Evolutionary conservation across 2,888 invertebrate genomes (phyloP), one percentile per base, ranked within the genome.

Genomic region (Ormyrus labotus): DNA sequence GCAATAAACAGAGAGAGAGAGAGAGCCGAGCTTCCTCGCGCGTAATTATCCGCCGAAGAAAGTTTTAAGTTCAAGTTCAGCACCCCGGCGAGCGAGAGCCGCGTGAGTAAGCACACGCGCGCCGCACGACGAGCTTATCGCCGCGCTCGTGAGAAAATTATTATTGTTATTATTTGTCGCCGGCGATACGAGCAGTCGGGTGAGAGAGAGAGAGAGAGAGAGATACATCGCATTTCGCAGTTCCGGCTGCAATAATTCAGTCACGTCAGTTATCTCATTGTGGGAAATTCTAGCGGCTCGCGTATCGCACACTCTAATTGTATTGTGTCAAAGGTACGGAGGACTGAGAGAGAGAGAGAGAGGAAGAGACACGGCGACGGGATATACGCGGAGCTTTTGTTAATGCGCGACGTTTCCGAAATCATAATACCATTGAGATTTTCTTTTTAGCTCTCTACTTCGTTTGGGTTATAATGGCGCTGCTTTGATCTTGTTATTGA

Each of bases 301-400:
- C 63, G 63, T 77, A 70, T 65, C 70, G 19, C 19, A 58, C 67
- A 58, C 67, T 74, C 78, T 82, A 82, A 82, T 82, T 82, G 80
- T 77, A 65, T 80, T 70, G 80, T 69, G 74, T 65, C 77, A 73
- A 80, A 77, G 73, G 77, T 79, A 65, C 13, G n/a, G 19, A 19
- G 19, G 50, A 7, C 53, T 45, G 50, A 47, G 9, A 9, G 50
- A 47, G 50, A 47, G 53, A 55, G 19, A 50, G 76, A 68, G 58
- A 51, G 51, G 8, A 47, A 51, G 47, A 63, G 61, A 11, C 13
- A 8, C 10, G 51, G 3, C 8, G 61, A 55, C 71, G 53, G 53
- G 67, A 65, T 71, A 58, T 63, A 45, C 50, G 64, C 19, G 45
- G 50, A 19, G 19, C 19, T 19, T 19, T 19, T 19, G 19, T 9